Percentiles rank a stretch among this genome's conserved stretches.
These are phyloP conservation scores for Ceryle rudis DNA, from an alignment of 2,797 vertebrate species.

Conservation along the genomic window DNA sequence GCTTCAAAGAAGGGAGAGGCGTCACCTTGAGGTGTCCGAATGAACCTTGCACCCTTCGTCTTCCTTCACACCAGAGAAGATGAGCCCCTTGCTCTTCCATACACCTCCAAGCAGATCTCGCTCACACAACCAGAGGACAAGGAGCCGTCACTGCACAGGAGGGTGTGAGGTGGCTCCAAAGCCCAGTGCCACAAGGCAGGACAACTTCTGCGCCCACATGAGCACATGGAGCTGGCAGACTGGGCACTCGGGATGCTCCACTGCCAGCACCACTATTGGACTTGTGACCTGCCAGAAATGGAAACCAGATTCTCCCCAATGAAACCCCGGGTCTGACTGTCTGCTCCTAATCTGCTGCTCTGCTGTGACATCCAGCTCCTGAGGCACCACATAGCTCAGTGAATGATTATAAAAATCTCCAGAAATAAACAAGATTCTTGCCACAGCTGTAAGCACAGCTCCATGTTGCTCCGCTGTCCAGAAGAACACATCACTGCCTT, in stretches of 20 bases:
- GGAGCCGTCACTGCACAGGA: not conserved
- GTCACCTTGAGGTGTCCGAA: not conserved
- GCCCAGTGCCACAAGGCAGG: not conserved
- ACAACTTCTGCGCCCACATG: fast-evolving
- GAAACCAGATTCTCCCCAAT: not conserved
- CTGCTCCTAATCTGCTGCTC: not conserved
- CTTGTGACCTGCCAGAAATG: not conserved
- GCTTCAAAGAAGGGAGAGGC: not conserved
- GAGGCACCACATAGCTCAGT: not conserved
- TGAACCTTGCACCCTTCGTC: not conserved
- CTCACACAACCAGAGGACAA: not conserved
- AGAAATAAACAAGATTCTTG: not conserved
- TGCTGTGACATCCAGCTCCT: not conserved
- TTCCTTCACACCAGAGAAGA: not conserved
- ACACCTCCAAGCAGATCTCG: not conserved
- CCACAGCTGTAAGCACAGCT: not conserved
- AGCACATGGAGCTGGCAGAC: not conserved
- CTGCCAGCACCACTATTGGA: not conserved
- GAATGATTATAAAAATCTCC: not conserved
- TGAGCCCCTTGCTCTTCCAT: not conserved
- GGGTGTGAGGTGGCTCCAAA: not conserved
- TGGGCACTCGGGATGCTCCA: not conserved
- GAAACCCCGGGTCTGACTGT: not conserved
- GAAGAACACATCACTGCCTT: not conserved
- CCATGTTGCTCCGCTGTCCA: not conserved